A percentile compares a stretch with the other conserved stretches of the same genome.
These are phyloP conservation scores for Cotesia glomerata DNA, from an alignment of 1,140 invertebrate species.

Conservation along the genomic window DNA sequence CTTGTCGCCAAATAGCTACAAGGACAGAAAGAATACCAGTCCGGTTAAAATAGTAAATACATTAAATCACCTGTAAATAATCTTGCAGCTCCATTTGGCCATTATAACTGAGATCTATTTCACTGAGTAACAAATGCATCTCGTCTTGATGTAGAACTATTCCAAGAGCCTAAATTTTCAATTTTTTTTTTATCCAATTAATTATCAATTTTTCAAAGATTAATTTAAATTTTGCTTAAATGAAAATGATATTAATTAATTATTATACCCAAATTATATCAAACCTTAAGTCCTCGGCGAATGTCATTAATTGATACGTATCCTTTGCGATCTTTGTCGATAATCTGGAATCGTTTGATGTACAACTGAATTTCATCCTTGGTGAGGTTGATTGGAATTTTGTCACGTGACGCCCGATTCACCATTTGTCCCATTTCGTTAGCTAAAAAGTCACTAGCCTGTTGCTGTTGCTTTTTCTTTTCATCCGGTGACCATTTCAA, in stretches of 20 bases:
- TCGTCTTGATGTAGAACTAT: constrained; percentile 70
- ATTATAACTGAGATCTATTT: constrained; percentile 73
- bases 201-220: background rate
- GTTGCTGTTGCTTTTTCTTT: constrained; percentile 80
- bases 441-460: constrained; percentile 83
- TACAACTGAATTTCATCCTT: constrained; percentile 94
- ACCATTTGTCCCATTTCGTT: constrained; percentile 97
- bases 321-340: constrained; percentile 96
- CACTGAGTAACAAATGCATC: constrained; percentile 70
- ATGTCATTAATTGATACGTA: constrained; percentile 98
- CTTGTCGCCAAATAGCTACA: constrained; percentile 85
- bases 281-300: constrained; percentile 89
- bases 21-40: constrained; percentile 43
- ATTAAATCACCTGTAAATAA: constrained; percentile 74
- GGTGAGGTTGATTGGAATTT: constrained; percentile 91
- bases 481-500: constrained; percentile 89
- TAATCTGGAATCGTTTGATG: constrained; percentile 92
- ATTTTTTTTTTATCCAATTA: background rate
- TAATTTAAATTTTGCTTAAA: background rate
- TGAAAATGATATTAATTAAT: background rate
- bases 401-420: constrained; percentile 84
- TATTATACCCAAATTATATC: background rate
- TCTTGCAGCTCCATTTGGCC: constrained; percentile 76
- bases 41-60: constrained; percentile 46
- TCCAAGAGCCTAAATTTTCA: constrained; percentile 66